A percentile compares a stretch with the other conserved stretches of the same genome.
These are phyloP conservation scores for Neolamprologus falcicula DNA, from an alignment of 2,113 vertebrate genomes.

Conservation along the genomic window DNA sequence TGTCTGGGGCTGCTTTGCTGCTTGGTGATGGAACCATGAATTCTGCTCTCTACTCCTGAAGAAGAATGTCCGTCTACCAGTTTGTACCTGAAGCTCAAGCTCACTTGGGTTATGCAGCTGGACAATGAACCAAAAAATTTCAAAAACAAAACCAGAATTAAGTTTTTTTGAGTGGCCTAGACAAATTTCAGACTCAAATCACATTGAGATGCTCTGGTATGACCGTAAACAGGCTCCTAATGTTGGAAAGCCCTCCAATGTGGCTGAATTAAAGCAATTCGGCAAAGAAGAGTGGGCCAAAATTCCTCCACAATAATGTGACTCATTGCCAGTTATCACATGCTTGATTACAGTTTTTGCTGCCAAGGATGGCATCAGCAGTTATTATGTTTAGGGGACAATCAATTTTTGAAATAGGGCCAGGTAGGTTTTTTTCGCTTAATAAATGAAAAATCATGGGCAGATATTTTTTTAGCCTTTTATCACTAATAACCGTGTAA, in stretches of 20 bases:
- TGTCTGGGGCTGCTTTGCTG: background rate
- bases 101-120: background rate
- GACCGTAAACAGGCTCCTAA: background rate
- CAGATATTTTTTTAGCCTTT: background rate
- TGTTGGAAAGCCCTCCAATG: background rate
- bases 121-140: background rate
- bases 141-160: background rate
- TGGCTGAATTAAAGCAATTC: background rate
- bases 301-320: background rate
- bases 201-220: background rate
- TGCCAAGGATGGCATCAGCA: background rate
- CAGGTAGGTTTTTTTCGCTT: accelerated
- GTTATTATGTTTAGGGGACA: background rate
- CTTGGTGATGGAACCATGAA: background rate
- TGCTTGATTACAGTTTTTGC: background rate
- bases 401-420: background rate
- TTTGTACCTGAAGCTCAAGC: background rate
- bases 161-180: background rate
- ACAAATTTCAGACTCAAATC: background rate
- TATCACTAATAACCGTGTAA: background rate
- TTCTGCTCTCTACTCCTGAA: background rate
- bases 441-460: background rate
- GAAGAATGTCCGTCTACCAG: accelerated
- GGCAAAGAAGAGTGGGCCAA: background rate
- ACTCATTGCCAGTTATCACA: background rate